phyloP scores from a whole-genome alignment of 1,140 invertebrate species.

The Pristionchus pacificus region DNA sequence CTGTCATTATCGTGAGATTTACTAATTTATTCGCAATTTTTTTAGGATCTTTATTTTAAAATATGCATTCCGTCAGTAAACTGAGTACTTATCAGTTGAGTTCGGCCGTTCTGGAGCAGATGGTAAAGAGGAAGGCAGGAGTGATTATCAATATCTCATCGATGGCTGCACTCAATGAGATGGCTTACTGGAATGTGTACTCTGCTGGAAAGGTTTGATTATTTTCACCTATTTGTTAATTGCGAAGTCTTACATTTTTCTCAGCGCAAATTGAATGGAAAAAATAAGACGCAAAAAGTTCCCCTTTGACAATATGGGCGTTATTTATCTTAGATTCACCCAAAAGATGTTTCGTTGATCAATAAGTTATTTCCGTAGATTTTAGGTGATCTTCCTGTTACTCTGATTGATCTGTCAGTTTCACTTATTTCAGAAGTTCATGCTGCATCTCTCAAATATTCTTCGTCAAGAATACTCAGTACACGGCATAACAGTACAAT shows the following conservation, averaged over 20 bases:
- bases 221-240: conserved; percentile 16
- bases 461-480: background rate
- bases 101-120: conserved; percentile 32
- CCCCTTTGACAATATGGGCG: background rate
- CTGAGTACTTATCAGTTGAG: background rate
- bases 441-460: conserved; percentile 38
- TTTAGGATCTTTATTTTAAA: conserved; percentile 14
- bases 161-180: conserved; percentile 22
- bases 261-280: too few species aligned
- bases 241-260: too few species aligned
- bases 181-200: conserved; percentile 44
- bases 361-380: background rate
- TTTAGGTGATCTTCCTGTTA: background rate
- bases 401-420: background rate
- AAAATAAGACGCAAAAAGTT: too few species aligned
- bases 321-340: background rate
- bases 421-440: conserved; percentile 44
- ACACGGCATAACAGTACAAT: background rate
- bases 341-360: background rate
- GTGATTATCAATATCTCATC: conserved; percentile 43
- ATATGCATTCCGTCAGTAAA: background rate
- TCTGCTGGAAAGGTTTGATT: conserved; percentile 47
- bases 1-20: conserved; percentile 28
- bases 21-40: background rate
- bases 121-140: conserved; percentile 38